phyloP scores from a whole-genome alignment of 2,113 vertebrate genomes.

The Chamaetylas fuelleborni region DNA sequence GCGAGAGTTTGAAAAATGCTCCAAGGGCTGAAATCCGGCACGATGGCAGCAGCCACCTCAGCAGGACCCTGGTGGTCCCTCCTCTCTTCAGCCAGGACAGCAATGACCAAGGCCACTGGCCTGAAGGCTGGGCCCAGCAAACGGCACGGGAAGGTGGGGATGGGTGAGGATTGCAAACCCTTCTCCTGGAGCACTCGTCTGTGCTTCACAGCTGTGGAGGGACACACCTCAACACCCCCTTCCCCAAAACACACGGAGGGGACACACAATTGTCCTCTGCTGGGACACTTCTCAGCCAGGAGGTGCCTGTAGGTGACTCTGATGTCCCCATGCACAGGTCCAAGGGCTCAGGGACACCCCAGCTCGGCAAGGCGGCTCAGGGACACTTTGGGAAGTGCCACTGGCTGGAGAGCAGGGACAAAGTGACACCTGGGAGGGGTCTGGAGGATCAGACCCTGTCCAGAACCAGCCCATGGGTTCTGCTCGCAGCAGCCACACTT shows the following conservation, averaged over 20 bases:
- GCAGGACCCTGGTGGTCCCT: rapidly evolving
- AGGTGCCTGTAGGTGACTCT: neutral
- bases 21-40: neutral
- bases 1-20: rapidly evolving
- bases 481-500: neutral
- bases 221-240: neutral
- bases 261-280: neutral
- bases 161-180: rapidly evolving
- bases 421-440: neutral
- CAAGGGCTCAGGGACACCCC: neutral
- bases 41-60: neutral
- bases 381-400: neutral
- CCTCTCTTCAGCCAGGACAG: rapidly evolving
- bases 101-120: neutral
- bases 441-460: neutral
- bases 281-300: neutral
- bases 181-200: rapidly evolving
- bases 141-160: too few relatives aligned
- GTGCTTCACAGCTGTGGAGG: rapidly evolving
- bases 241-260: rapidly evolving
- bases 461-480: neutral
- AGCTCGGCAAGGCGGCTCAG: rapidly evolving
- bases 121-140: neutral
- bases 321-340: rapidly evolving
- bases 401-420: neutral